Percentiles rank a stretch among this genome's conserved stretches.
Conservation (phyloP, 2,797 vertebrate species). For the Sebastes diaconus region DNA sequence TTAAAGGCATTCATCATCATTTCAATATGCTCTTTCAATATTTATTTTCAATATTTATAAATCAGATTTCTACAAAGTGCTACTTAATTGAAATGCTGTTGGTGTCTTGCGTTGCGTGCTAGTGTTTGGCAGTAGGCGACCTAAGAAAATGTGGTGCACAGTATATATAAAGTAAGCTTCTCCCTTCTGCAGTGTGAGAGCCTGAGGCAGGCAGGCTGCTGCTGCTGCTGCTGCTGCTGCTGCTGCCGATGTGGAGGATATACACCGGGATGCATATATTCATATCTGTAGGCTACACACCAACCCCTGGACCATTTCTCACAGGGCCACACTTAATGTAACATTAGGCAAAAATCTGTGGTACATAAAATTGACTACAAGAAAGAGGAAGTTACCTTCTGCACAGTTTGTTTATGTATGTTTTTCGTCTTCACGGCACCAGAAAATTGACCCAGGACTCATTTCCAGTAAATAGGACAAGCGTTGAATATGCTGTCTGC, state of each 20-base stretch:
- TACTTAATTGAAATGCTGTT: background rate
- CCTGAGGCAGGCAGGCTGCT: conserved; percentile 20
- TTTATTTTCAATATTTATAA: background rate
- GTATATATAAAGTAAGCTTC: background rate
- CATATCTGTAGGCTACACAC: conserved; percentile 16
- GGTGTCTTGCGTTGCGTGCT: background rate
- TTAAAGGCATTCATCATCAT: background rate
- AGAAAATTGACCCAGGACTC: conserved; percentile 70
- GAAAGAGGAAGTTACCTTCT: conserved; percentile 19
- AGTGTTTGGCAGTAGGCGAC: background rate
- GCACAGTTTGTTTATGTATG: conserved; percentile 47
- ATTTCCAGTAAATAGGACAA: conserved; percentile 77
- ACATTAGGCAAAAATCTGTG: conserved; percentile 7
- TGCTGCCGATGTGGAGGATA: conserved; percentile 41
- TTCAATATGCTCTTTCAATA: background rate
- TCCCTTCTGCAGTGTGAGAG: conserved; percentile 12
- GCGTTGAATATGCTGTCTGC: conserved; percentile 74
- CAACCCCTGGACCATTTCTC: background rate
- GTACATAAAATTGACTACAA: conserved; percentile 1
- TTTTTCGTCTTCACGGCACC: conserved; percentile 23
- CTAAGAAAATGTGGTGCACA: conserved; percentile 13
- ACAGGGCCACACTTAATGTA: conserved; percentile 9
- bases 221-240: background rate
- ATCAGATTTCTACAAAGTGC: background rate
- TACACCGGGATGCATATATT: conserved; percentile 32